Evolutionary conservation across 2,797 vertebrate species (phyloP).

Genomic region (Luscinia luscinia): DNA sequence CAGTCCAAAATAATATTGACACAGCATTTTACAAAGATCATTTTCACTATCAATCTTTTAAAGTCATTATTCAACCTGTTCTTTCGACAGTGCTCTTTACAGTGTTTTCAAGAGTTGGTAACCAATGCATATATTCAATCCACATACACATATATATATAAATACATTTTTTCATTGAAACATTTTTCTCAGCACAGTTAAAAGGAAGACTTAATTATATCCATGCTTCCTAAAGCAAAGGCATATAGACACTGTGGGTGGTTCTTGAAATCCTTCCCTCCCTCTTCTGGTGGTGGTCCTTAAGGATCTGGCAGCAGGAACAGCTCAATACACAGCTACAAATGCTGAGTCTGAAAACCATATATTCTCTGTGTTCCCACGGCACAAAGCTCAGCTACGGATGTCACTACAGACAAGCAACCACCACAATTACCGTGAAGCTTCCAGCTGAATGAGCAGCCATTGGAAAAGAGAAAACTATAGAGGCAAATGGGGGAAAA

Average conservation of each 20-base stretch:
- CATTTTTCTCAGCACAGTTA: constrained; percentile 59
- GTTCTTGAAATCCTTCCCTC: constrained; percentile 54
- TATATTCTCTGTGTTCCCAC: constrained; percentile 47
- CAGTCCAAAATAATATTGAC: constrained; percentile 11
- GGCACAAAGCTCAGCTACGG: constrained; percentile 35
- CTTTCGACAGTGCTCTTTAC: neutral
- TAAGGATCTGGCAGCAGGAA: constrained; percentile 62
- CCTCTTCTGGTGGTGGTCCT: constrained; percentile 57
- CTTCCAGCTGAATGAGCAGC: constrained; percentile 55
- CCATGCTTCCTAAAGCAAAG: constrained; percentile 64
- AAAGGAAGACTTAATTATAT: constrained; percentile 62
- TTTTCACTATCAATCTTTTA: neutral
- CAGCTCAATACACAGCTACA: constrained; percentile 34
- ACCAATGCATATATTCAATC: neutral
- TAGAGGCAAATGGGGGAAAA: neutral
- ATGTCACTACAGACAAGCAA: constrained; percentile 20
- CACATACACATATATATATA: neutral
- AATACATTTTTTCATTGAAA: constrained; percentile 24
- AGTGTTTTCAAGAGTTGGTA: neutral
- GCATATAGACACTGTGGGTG: constrained; percentile 67
- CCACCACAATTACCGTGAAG: neutral
- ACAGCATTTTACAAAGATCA: neutral
- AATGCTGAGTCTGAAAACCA: constrained; percentile 46
- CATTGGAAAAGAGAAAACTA: constrained; percentile 34
- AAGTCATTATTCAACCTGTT: constrained; percentile 5